A percentile compares a stretch with the other conserved stretches of the same genome.
These are phyloP conservation scores for Lamprologus lemairii DNA, from an alignment of 2,113 vertebrate species.

Conservation along the genomic window DNA sequence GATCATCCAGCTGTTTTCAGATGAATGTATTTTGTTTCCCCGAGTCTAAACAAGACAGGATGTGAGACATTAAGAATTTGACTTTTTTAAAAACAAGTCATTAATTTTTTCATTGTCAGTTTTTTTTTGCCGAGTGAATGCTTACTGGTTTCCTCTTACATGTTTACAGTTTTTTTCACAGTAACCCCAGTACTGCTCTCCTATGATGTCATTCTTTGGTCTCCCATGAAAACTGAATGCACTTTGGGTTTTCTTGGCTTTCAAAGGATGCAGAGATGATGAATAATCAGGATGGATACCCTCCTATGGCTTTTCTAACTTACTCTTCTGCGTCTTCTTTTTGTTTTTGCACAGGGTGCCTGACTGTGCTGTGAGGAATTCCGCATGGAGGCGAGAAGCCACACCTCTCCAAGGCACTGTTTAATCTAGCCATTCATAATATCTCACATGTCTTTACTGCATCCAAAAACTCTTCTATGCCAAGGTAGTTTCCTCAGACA, in stretches of 20 bases:
- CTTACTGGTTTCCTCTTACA: neutral
- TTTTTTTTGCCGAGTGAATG: accelerated
- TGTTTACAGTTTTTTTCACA: neutral
- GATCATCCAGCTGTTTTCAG: neutral
- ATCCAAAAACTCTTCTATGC: neutral
- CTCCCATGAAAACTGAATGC: neutral
- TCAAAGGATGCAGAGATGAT: neutral
- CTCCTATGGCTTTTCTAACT: neutral
- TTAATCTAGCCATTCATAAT: conserved; percentile 45
- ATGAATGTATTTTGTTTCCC: neutral
- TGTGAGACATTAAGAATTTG: neutral
- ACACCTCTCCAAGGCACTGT: conserved; percentile 35
- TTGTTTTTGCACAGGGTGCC: neutral
- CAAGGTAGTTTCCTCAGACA: neutral
- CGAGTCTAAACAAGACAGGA: neutral
- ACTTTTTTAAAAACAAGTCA: neutral
- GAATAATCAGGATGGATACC: neutral
- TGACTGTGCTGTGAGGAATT: conserved; percentile 62
- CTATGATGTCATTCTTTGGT: neutral
- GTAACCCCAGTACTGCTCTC: neutral
- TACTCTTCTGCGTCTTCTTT: neutral
- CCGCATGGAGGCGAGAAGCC: conserved; percentile 45
- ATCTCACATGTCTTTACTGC: conserved; percentile 11
- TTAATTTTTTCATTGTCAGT: neutral
- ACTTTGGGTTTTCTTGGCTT: neutral